Percentiles rank a stretch among this genome's conserved stretches.
phyloP scores from a whole-genome alignment of 2,113 vertebrate genomes.

The Tychaedon coryphoeus region DNA sequence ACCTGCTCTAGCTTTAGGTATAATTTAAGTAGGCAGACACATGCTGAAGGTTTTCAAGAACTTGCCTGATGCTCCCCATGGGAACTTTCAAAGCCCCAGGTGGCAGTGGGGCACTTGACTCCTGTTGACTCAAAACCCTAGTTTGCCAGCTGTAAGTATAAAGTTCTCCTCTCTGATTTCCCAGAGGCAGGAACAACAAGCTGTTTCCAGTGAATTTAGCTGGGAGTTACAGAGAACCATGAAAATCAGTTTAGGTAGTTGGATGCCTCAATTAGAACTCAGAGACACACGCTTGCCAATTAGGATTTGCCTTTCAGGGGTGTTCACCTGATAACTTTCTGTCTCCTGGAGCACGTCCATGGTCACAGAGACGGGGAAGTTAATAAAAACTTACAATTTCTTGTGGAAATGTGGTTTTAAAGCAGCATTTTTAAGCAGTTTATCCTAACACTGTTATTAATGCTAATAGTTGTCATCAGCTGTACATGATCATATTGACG shows the following conservation, averaged over 20 bases:
- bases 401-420: background rate
- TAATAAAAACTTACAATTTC: background rate
- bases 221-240: background rate
- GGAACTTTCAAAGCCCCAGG: background rate
- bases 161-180: background rate
- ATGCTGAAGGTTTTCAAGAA: background rate
- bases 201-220: background rate
- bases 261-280: background rate
- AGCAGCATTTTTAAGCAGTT: background rate
- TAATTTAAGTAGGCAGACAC: background rate
- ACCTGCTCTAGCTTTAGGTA: background rate
- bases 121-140: background rate
- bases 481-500: background rate
- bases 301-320: background rate
- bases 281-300: background rate
- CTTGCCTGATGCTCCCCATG: background rate
- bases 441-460: background rate
- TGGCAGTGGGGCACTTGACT: accelerated
- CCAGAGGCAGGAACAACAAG: background rate
- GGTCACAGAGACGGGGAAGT: background rate
- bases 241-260: background rate
- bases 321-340: background rate
- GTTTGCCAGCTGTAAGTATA: background rate
- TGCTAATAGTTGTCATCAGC: background rate
- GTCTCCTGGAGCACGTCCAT: background rate